Percentiles rank a stretch among this genome's conserved stretches.
These are phyloP conservation scores for Daktulosphaira vitifoliae DNA, from an alignment of 1,140 invertebrate genomes.

Conservation along the genomic window DNA sequence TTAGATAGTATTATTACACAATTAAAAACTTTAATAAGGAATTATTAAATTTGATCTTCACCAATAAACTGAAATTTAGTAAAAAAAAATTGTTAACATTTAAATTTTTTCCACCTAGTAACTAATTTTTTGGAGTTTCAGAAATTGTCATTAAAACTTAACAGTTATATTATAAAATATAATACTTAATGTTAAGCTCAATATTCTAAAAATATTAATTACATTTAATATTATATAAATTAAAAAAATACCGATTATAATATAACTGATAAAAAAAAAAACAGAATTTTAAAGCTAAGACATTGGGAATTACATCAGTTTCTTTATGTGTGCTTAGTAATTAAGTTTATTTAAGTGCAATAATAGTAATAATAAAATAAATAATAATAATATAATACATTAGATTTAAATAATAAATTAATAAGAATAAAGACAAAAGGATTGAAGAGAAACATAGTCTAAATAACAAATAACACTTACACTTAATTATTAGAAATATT, in stretches of 20 bases:
- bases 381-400: conserved; percentile 20
- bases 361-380: conserved; percentile 12
- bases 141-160: no score
- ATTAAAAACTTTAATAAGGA: neutral
- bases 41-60: no score
- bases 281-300: neutral
- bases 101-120: no score
- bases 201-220: no score
- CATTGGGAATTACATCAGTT: conserved; percentile 1
- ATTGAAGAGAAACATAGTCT: conserved; percentile 27
- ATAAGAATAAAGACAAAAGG: conserved; percentile 28
- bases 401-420: conserved; percentile 31
- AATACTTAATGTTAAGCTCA: no score
- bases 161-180: no score
- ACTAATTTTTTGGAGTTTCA: no score
- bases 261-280: no score
- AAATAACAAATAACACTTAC: conserved; percentile 33
- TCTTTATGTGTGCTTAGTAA: conserved; percentile 12
- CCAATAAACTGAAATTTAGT: no score
- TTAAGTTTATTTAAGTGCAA: conserved; percentile 19
- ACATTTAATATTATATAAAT: no score
- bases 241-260: no score
- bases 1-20: neutral
- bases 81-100: no score
- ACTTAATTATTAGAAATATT: conserved; percentile 4